phyloP scores from a whole-genome alignment of 2,888 invertebrate genomes.

The Stegana nigrithorax region DNA sequence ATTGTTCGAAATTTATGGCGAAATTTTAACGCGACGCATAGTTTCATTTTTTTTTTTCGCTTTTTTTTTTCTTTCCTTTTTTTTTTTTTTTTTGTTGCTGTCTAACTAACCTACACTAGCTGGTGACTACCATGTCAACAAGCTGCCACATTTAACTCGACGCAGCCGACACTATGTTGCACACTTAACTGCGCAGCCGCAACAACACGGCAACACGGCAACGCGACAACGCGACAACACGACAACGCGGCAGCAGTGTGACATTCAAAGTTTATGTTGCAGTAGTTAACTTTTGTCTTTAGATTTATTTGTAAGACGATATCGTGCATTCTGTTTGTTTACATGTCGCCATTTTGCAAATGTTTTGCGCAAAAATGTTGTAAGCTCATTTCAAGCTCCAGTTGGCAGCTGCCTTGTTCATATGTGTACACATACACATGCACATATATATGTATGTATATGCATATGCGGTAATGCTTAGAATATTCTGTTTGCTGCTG shows the following conservation, averaged over 20 bases:
- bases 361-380: background rate
- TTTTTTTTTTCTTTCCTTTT: too few species aligned
- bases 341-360: constrained; percentile 2
- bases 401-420: constrained; percentile 15
- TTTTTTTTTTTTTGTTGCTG: too few species aligned
- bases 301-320: constrained; percentile 15
- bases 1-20: background rate
- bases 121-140: background rate
- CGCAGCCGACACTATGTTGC: too few species aligned
- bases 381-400: constrained; percentile 11
- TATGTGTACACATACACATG: too few species aligned
- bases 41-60: too few species aligned
- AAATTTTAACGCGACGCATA: too few species aligned
- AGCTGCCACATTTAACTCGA: background rate
- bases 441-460: too few species aligned
- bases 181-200: background rate
- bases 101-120: too few species aligned
- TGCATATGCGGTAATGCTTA: too few species aligned
- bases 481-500: too few species aligned
- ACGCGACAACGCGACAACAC: background rate
- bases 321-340: constrained; percentile 1
- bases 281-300: constrained; percentile 1
- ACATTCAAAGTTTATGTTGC: constrained; percentile 19
- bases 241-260: too few species aligned
- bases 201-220: background rate